These are phyloP conservation scores for Entomyzon cyanotis DNA, from an alignment of 2,113 vertebrate genomes.

Conservation along the genomic window DNA sequence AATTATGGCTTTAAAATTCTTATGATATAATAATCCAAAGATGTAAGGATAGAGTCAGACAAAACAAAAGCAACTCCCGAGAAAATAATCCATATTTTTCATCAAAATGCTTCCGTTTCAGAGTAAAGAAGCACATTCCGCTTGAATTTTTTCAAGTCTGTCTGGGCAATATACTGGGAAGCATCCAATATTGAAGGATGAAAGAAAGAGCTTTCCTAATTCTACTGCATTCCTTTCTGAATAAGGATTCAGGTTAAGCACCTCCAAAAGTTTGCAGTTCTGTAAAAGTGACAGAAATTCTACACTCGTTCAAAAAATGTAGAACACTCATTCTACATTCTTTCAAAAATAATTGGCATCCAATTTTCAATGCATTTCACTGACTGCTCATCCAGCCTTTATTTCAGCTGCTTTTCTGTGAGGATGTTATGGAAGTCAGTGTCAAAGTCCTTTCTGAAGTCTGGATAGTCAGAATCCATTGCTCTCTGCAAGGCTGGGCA, in stretches of 20 bases:
- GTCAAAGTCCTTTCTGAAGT: background rate
- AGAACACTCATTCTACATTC: background rate
- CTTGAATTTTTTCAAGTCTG: background rate
- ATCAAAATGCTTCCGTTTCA: background rate
- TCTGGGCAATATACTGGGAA: background rate
- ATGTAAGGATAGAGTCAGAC: background rate
- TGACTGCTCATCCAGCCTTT: background rate
- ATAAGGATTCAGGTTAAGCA: background rate
- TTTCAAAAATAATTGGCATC: background rate
- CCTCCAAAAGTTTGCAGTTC: accelerated
- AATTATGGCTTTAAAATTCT: background rate
- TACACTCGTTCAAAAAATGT: background rate
- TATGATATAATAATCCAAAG: background rate
- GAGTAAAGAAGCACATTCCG: background rate
- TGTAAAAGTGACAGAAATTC: background rate
- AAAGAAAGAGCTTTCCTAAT: background rate
- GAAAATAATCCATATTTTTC: background rate
- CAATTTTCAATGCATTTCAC: background rate
- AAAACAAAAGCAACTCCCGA: background rate
- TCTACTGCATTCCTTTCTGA: background rate
- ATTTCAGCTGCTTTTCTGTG: background rate
- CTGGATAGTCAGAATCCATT: background rate
- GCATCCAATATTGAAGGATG: background rate
- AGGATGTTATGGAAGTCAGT: background rate
- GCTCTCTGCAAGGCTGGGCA: background rate